These are phyloP conservation scores for Pogonophryne albipinna DNA, from an alignment of 2,797 vertebrate species.

Conservation along the genomic window DNA sequence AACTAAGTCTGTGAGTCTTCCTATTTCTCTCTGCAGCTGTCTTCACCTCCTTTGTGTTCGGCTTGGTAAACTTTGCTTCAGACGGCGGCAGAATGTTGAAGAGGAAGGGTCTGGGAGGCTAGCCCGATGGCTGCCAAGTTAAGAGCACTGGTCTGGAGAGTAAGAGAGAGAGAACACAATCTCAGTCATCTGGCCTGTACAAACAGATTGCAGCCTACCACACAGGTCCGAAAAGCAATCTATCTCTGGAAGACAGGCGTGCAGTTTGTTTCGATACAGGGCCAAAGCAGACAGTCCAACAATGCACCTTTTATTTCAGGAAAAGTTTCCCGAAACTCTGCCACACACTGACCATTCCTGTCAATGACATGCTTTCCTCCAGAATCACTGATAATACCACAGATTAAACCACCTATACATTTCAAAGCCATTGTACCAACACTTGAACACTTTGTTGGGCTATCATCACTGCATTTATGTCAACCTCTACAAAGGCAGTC, in stretches of 20 bases:
- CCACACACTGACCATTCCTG: slow-evolving; percentile 63
- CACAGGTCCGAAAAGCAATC: slow-evolving; percentile 71
- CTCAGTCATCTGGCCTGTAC: slow-evolving; percentile 55
- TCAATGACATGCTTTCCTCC: slow-evolving; percentile 51
- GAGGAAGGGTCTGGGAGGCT: slow-evolving; percentile 27
- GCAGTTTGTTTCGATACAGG: slow-evolving; percentile 72
- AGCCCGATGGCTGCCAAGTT: slow-evolving; percentile 30
- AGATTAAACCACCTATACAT: slow-evolving; percentile 40
- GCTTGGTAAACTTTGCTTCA: slow-evolving; percentile 25
- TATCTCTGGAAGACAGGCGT: slow-evolving; percentile 70
- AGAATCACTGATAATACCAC: slow-evolving; percentile 54
- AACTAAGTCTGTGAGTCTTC: slow-evolving; percentile 16
- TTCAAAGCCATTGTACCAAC: slow-evolving; percentile 23
- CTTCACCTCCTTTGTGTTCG: not conserved
- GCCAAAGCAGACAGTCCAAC: slow-evolving; percentile 72
- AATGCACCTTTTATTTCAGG: slow-evolving; percentile 80
- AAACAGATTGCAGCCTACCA: slow-evolving; percentile 66
- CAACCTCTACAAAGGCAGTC: slow-evolving; percentile 9
- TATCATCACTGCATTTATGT: slow-evolving; percentile 3
- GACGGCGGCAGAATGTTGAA: not conserved
- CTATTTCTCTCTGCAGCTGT: slow-evolving; percentile 11
- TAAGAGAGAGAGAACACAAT: slow-evolving; percentile 41
- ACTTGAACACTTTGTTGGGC: slow-evolving; percentile 8
- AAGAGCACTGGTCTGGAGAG: slow-evolving; percentile 52
- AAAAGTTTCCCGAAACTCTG: slow-evolving; percentile 66